phyloP scores from a whole-genome alignment of 2,888 invertebrate genomes.

The Allophyes oxyacanthae region DNA sequence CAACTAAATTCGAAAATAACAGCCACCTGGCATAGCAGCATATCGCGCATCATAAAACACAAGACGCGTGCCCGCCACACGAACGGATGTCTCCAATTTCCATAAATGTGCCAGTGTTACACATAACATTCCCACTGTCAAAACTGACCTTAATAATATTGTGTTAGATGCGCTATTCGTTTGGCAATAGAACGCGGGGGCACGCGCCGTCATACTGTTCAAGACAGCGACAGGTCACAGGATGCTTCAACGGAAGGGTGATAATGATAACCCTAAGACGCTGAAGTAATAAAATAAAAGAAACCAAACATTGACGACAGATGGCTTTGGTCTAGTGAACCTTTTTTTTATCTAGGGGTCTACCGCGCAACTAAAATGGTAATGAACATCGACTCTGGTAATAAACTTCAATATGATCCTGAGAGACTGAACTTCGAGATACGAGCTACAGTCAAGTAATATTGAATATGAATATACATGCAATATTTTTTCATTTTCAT shows the following conservation, averaged over 20 bases:
- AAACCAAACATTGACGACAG: constrained; percentile 42
- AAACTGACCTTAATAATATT: constrained; percentile 35
- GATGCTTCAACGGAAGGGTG: constrained; percentile 79
- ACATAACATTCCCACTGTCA: background rate
- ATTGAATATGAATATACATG: too few relatives aligned
- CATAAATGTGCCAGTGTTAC: constrained; percentile 58
- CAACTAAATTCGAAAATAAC: constrained; percentile 49
- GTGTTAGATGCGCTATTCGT: constrained; percentile 11
- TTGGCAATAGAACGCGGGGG: constrained; percentile 15
- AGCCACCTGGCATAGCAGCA: constrained; percentile 67
- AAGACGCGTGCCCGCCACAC: constrained; percentile 80
- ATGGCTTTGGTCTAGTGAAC: constrained; percentile 53
- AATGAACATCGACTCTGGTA: too few relatives aligned
- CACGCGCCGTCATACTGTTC: constrained; percentile 76
- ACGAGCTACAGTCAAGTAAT: too few relatives aligned
- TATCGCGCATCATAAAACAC: constrained; percentile 68
- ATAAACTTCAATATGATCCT: too few relatives aligned
- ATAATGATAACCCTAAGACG: constrained; percentile 78
- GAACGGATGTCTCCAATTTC: constrained; percentile 85
- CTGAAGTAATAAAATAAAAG: constrained; percentile 50
- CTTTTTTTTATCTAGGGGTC: too few relatives aligned
- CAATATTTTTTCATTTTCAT: too few relatives aligned
- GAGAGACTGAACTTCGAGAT: too few relatives aligned
- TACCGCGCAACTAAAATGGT: too few relatives aligned
- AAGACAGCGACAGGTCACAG: constrained; percentile 77